Evolutionary conservation across 2,888 invertebrate species (phyloP), one percentile per base, ranked within the genome.

Genomic region (Dioctria rufipes): DNA sequence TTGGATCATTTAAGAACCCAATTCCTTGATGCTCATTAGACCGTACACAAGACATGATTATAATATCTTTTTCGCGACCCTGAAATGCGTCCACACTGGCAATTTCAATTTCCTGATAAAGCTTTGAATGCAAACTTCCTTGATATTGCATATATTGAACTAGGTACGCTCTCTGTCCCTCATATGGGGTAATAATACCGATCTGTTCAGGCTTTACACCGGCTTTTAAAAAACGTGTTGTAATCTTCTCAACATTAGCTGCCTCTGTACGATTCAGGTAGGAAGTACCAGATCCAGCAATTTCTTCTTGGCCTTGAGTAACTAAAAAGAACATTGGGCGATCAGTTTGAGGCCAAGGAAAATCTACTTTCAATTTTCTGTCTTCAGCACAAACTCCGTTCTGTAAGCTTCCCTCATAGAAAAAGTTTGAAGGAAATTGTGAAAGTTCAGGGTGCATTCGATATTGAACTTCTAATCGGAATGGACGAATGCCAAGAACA

Each of bases 11-110:
- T 58, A 99, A 91, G 88, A 99, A 99, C 0, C 99, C 99, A 85
- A 99, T 99, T 60, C 98, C 99, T 88, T 99, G 98, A 86, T 98
- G 97, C 87, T 99, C 99, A 87, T 99, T 99, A 5, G 98, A 98
- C 77, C 99, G 93, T 3, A 99, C 99, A 89, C 99, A 99, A 0
- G 98, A 98, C 95, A 99, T 96, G 78, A 99, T 98, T 84, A 99
- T 99, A 81, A 99, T 96, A 87, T 99, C 99, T 87, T 99, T 99
- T 87, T 99, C 99, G 71, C 99, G 92, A 0, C 99, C 99, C 89
- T 99, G 98, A 89, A 99, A 99, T 0, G 99, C 99, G 89, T 99
- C 99, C 3, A 99, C 99, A 89, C 98, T 98, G 6, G 99, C 99
- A 0, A 99, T 98, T 90, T 99, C 99, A 80, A 99, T 98, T 87